These are phyloP conservation scores for Catostomus latipinnis DNA, from an alignment of 2,797 vertebrate genomes.

Conservation along the genomic window DNA sequence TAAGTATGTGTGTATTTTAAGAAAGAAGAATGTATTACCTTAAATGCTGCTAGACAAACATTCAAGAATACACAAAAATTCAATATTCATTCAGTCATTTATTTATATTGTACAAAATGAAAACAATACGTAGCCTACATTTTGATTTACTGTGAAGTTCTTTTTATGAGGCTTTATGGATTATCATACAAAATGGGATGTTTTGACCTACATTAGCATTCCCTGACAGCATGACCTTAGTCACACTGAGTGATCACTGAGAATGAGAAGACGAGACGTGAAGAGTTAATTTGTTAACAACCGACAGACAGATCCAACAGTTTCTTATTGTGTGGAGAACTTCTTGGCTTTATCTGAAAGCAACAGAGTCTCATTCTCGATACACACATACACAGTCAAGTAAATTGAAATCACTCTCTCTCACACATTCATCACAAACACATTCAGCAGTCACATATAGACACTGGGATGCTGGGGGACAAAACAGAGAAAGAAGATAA, in stretches of 20 bases:
- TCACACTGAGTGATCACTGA: not conserved
- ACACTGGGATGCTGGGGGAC: constrained; percentile 51
- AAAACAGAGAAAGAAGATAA: constrained; percentile 66
- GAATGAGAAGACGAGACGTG: constrained; percentile 21
- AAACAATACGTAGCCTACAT: not conserved
- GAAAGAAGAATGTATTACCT: not conserved
- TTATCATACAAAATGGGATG: constrained; percentile 2
- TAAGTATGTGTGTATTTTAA: not conserved
- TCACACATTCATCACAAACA: constrained; percentile 49
- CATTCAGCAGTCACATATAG: constrained; percentile 41
- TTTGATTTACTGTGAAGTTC: not conserved
- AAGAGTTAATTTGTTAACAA: constrained; percentile 39
- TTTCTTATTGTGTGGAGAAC: constrained; percentile 6
- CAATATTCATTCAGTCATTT: not conserved
- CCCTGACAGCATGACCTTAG: constrained; percentile 15
- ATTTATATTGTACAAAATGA: too few relatives aligned
- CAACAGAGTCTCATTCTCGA: constrained; percentile 20
- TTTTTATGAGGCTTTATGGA: not conserved
- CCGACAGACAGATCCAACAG: constrained; percentile 30
- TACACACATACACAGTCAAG: constrained; percentile 20
- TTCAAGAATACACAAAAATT: not conserved
- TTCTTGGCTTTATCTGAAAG: constrained; percentile 44
- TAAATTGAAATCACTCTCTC: constrained; percentile 29
- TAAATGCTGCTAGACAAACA: not conserved
- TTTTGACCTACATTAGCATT: constrained; percentile 35